Evolutionary conservation across 2,113 vertebrate genomes (phyloP).

Genomic region (Silurus asotus): DNA sequence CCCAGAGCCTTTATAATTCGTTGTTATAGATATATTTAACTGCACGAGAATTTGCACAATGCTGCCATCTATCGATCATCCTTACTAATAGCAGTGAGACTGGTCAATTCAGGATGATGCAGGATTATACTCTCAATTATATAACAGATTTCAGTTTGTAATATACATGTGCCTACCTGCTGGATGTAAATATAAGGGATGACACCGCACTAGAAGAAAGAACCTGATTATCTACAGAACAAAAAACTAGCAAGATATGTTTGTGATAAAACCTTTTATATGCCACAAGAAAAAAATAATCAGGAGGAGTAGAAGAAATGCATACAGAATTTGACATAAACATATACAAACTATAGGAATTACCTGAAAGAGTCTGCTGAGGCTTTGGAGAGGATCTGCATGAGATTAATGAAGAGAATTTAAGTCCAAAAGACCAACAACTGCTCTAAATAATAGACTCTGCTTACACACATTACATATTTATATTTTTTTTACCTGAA

Average conservation of each 20-base stretch:
- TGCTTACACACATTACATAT: not conserved
- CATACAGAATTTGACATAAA: not conserved
- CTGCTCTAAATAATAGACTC: not conserved
- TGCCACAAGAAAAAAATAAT: not conserved
- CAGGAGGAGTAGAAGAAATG: not conserved
- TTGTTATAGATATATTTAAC: too few relatives aligned
- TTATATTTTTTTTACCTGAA: not conserved
- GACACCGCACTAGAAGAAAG: not conserved
- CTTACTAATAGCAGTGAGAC: not conserved
- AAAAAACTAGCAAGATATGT: not conserved
- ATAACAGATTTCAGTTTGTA: not conserved
- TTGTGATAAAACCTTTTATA: not conserved
- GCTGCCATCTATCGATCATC: too few relatives aligned
- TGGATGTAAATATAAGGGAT: constrained; percentile 12
- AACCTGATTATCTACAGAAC: not conserved
- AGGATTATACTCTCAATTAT: not conserved
- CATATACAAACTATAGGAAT: not conserved
- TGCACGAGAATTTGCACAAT: too few relatives aligned
- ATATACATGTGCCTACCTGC: not conserved
- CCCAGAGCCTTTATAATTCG: too few relatives aligned
- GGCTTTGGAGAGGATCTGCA: not conserved
- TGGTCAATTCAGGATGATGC: not conserved
- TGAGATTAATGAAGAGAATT: not conserved
- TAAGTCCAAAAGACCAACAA: not conserved
- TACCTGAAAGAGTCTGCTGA: constrained; percentile 8